A percentile compares a stretch with the other conserved stretches of the same genome.
Evolutionary conservation across 2,113 vertebrate species (phyloP).

Genomic region (Promerops cafer): DNA sequence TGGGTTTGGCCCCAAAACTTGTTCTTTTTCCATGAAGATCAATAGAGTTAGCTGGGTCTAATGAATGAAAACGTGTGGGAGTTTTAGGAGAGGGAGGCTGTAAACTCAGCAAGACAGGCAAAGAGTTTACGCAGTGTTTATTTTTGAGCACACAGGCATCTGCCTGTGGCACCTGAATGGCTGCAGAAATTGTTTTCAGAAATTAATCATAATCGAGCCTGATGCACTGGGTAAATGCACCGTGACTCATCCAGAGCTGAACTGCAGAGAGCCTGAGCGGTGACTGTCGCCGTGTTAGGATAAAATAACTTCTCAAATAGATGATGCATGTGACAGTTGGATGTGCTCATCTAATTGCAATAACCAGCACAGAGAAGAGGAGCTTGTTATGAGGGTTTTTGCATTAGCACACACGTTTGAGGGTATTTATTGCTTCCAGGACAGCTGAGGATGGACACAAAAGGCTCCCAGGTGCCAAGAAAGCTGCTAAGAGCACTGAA

Average conservation of each 20-base stretch:
- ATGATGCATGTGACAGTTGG: not conserved
- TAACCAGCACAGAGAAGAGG: not conserved
- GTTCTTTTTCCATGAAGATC: not conserved
- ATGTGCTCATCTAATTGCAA: slow-evolving; percentile 30
- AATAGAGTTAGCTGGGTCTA: not conserved
- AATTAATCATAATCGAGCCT: not conserved
- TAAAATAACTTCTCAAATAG: not conserved
- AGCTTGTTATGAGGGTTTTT: not conserved
- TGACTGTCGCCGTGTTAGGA: not conserved
- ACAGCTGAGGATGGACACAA: not conserved
- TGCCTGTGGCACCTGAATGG: not conserved
- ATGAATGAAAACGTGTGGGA: not conserved
- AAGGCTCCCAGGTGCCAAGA: not conserved
- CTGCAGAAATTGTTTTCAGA: slow-evolving; percentile 13
- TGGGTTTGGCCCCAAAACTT: not conserved
- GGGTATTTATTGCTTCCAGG: not conserved
- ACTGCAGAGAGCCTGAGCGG: not conserved
- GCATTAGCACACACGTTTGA: not conserved
- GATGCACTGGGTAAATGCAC: not conserved
- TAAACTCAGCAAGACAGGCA: not conserved
- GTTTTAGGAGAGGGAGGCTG: not conserved
- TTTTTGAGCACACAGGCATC: not conserved
- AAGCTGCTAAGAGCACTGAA: not conserved
- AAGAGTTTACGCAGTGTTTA: not conserved
- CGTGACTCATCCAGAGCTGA: slow-evolving; percentile 4